Evolutionary conservation across 2,888 invertebrate species (phyloP), one percentile per base, ranked within the genome.

Genomic region (Plagiodera versicolora): DNA sequence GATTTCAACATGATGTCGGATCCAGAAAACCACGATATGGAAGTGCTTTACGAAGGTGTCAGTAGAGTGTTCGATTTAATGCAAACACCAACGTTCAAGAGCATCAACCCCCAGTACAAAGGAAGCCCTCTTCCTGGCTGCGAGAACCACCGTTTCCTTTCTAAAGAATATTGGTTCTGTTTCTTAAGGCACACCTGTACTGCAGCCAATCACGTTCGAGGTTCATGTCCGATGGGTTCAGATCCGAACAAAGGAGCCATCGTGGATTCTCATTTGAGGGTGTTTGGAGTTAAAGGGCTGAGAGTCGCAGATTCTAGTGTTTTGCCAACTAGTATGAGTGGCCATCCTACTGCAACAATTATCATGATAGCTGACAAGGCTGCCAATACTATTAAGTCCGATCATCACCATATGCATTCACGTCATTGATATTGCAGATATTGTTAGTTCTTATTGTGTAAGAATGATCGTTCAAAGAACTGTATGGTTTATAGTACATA

Each of bases 201-300:
- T 11, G 68, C 57, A 17, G 54, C 35, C 10, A 54, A 50, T 32
- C 89, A 89, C 75, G 87, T 87, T 67, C 83, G 86, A 63, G 86
- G 86, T 4, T 87, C 89, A 0, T 86, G 86, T 68, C 86, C 86
- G 66, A 89, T 90, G 89, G 89, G 89, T 0, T 85, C 87, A 0
- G 74, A 74, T 2, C 78, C 73, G 0, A 86, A 87, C 69, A 81
- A 83, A 0, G 81, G 77, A 0, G 84, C 87, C 0, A 86, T 89
- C 0, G 87, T 89, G 0, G 85, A 86, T 73, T 82, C 84, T 0
- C 82, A 85, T 65, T 75, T 87, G 10, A 81, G 82, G 64, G 88
- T 88, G 0, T 80, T 85, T 64, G 87, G 87, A 1, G 75, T 88
- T 4, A 70, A 81, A 2, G 79, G 78, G 1, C 75, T 89, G 30